Base-by-base conservation (phyloP, 2,888 invertebrate species). In the Tenthredo distinguenda region DNA sequence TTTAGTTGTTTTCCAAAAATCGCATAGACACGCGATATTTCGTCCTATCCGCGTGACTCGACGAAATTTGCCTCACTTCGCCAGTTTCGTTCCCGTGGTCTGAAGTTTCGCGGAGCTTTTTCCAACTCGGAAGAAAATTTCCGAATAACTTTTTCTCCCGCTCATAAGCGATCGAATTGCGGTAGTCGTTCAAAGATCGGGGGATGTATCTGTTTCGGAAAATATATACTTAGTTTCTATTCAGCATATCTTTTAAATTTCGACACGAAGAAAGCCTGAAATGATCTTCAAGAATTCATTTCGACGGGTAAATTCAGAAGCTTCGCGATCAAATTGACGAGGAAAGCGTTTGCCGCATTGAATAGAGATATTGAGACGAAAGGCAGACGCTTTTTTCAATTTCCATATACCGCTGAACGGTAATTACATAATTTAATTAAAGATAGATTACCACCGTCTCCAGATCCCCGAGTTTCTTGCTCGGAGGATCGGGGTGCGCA, bases 371-470 rank as follows among this genome's bases (percentile, higher is more conserved):
- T 1, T 72, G n/a, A 34, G 37, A 72, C 18, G 40, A 72, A 72
- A 74, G 40, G 74, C 43, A 40, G 74, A 12, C 47, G 10, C 7
- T 50, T 21, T 21, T 81, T 81, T 81, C 62, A 62, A 58, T 62
- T 62, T 81, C 62, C 37, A 55, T 77, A 34, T 55, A 77, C 37
- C 34, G 34, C 77, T n/a, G 34, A 40, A 43, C 43, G 34, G 81
- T 58, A 81, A 81, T 81, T 58, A 15, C 10, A 58, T 81, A 62
- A 81, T 81, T 62, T 62, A 62, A 81, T 81, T 81, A 62, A 58
- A 31, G 77, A 77, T 77, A 50, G 47, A 77, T 77, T 50, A 77
- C 77, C 31, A 55, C 47, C 7, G 34, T 26, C 43, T 21, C 72
- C 50, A 55, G 77, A 77, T 55, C 12, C 76, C 31, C 15, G 50